phyloP scores from a whole-genome alignment of 1,140 invertebrate genomes.

The Pachypsylla venusta region DNA sequence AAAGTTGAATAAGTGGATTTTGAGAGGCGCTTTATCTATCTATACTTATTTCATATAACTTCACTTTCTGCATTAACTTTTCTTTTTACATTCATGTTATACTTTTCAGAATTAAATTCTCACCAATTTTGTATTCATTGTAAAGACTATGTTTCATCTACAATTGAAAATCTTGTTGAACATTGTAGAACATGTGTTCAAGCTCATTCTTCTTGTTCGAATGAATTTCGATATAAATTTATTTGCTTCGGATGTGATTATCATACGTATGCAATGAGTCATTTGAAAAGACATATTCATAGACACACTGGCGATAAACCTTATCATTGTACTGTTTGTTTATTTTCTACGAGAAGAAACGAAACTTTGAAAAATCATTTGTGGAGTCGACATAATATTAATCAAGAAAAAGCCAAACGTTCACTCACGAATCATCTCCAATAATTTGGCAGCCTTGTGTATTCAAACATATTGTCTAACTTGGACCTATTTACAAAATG shows the following conservation, averaged over 20 bases:
- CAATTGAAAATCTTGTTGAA: neutral
- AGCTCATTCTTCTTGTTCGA: neutral
- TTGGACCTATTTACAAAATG: too few species aligned
- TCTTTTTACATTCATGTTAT: too few species aligned
- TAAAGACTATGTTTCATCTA: neutral
- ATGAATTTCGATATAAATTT: neutral
- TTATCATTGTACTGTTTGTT: neutral
- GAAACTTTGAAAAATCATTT: neutral
- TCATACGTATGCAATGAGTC: neutral
- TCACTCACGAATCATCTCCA: too few species aligned
- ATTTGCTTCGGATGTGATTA: neutral
- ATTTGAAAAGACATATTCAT: neutral
- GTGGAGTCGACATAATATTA: neutral
- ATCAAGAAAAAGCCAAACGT: too few species aligned
- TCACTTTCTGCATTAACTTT: too few species aligned
- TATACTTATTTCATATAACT: too few species aligned
- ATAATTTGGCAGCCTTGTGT: too few species aligned
- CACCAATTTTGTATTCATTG: neutral
- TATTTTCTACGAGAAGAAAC: neutral
- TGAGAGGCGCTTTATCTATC: too few species aligned
- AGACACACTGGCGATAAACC: neutral
- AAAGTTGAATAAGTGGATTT: too few species aligned
- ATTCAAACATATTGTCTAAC: too few species aligned
- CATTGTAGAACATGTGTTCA: neutral
- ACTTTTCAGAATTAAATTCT: neutral